Evolutionary conservation across 2,797 vertebrate genomes (phyloP).

Genomic region (Okamejei kenojei): DNA sequence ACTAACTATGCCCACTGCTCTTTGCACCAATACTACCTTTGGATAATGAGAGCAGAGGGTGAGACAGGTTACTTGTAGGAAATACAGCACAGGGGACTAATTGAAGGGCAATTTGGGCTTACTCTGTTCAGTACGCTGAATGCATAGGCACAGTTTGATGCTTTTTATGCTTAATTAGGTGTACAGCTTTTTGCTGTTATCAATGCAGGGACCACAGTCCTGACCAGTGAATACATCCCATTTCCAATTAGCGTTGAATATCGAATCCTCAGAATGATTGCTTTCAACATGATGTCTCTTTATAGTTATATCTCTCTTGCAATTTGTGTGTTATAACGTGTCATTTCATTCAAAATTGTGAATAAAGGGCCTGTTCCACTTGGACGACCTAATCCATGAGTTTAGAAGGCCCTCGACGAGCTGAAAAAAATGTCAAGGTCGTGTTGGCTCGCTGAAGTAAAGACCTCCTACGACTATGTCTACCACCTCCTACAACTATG

Average conservation of each 20-base stretch:
- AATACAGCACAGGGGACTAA: not conserved
- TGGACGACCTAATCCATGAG: too few relatives aligned
- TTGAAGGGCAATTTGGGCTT: not conserved
- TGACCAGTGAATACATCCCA: not conserved
- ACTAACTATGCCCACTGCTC: not conserved
- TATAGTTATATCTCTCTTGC: not conserved
- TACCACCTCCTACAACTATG: too few relatives aligned
- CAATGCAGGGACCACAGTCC: not conserved
- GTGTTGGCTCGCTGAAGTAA: too few relatives aligned
- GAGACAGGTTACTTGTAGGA: not conserved
- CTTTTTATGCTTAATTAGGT: constrained; percentile 28
- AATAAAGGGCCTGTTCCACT: too few relatives aligned
- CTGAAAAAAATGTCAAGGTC: too few relatives aligned
- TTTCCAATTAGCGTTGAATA: constrained; percentile 7
- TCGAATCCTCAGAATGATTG: not conserved
- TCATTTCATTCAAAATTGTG: not conserved
- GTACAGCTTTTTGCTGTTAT: constrained; percentile 31
- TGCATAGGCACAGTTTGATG: not conserved
- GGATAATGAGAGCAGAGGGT: not conserved
- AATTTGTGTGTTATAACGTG: not conserved
- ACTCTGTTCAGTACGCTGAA: not conserved
- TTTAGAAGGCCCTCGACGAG: too few relatives aligned
- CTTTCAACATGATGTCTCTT: not conserved
- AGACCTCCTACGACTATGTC: too few relatives aligned
- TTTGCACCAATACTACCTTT: not conserved